A percentile compares a stretch with the other conserved stretches of the same genome.
phyloP scores from a whole-genome alignment of 1,140 invertebrate species.

The Hycleus phaleratus region DNA sequence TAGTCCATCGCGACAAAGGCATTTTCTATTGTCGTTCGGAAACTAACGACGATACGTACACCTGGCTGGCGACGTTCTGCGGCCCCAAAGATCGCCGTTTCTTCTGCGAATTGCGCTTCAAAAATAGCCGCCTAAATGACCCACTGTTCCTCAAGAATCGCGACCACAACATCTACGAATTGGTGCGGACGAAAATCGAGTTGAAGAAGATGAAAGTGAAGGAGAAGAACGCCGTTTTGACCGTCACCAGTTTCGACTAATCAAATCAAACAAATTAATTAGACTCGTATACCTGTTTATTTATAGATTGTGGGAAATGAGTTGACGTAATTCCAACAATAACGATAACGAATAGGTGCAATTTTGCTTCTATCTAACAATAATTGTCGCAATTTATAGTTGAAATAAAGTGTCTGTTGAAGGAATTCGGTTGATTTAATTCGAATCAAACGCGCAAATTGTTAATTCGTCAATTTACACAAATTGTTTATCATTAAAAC shows the following conservation, averaged over 20 bases:
- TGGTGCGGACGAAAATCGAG: constrained; percentile 15
- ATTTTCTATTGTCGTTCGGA: constrained; percentile 29
- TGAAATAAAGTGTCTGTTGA: no score
- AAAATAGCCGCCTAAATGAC: constrained; percentile 22
- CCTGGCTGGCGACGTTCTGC: constrained; percentile 28
- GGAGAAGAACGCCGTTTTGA: constrained; percentile 30
- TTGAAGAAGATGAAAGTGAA: constrained; percentile 30
- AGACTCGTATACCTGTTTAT: no score
- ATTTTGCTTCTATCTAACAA: no score
- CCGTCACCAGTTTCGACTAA: constrained; percentile 20
- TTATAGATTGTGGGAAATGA: no score
- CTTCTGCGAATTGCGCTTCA: constrained; percentile 31
- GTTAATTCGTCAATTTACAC: no score
- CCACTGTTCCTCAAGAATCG: constrained; percentile 23
- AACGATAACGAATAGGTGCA: no score
- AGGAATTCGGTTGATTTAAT: no score
- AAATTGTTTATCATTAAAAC: no score
- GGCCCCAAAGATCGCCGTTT: constrained; percentile 29
- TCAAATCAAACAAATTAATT: not conserved
- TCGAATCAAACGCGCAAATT: no score
- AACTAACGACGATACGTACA: constrained; percentile 13
- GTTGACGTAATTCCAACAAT: no score
- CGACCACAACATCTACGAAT: constrained; percentile 19
- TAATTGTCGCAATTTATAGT: no score
- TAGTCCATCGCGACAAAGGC: constrained; percentile 26